Evolutionary conservation across 2,888 invertebrate species (phyloP), one percentile per base, ranked within the genome.

Genomic region (Acleris emargana): DNA sequence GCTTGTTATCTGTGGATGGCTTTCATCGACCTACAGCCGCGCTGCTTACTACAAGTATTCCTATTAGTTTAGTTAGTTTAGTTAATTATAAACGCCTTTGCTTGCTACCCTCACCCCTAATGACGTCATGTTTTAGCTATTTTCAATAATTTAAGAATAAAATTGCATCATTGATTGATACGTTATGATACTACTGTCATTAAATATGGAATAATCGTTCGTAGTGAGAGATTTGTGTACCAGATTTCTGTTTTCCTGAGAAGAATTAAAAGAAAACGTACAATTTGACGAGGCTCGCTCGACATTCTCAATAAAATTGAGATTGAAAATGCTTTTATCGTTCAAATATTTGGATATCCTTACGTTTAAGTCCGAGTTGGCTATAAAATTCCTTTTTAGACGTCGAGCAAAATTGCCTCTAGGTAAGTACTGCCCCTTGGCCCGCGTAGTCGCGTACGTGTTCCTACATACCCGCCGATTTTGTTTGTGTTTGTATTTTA

Each of bases 261-360:
- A 50, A 53, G 69, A 72, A 72, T 70, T 69, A 70, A 17, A 62
- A 9, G 72, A 69, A 74, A 81, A 82, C 79, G 84, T 82, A 79
- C 76, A 81, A 82, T 83, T 84, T 83, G 76, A 79, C 77, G 78
- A 78, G 78, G 80, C 74, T 79, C 76, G 72, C 77, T 78, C 80
- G 32, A 9, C 9, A 13, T 38, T 38, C 1, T 11, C 38, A 13
- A 38, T 38, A 78, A 77, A 82, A 82, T 81, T 74, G 76, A 80
- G 82, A 86, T 83, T 79, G 80, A 74, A 82, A 84, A 83, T 86
- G 80, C 82, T 86, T 85, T 86, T 82, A 82, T 81, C 79, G 79
- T 75, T 81, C 69, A 71, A 82, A 80, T 84, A 88, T 89, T 88
- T 86, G 87, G 88, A 85, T 86, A 85, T 84, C 77, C 78, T 77